Evolutionary conservation across 2,888 invertebrate species (phyloP).

Genomic region (Conomelus anceps): DNA sequence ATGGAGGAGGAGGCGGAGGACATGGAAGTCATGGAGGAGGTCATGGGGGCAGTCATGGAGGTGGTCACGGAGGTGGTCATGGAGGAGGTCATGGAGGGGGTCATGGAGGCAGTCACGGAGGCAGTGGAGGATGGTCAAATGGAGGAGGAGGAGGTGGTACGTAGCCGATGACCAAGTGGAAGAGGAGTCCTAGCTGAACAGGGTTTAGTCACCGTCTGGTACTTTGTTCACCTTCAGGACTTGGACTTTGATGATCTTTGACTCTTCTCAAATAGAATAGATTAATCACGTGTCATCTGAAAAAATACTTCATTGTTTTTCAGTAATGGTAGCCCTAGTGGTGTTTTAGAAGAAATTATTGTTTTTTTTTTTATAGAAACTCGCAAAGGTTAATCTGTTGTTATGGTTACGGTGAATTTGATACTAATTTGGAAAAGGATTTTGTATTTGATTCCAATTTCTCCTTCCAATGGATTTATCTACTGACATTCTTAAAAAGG

Average conservation of each 20-base stretch:
- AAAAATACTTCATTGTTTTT: no score
- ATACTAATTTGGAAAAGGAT: neutral
- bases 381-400: neutral
- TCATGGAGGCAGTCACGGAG: constrained; percentile 5
- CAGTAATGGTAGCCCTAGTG: no score
- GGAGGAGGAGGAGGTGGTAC: constrained; percentile 11
- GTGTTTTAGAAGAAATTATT: no score
- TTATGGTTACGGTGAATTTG: neutral
- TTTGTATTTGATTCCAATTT: no score
- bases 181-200: neutral
- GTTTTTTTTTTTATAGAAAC: no score
- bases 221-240: neutral
- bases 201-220: neutral
- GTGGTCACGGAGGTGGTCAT: constrained; percentile 41
- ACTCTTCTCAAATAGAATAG: neutral
- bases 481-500: neutral
- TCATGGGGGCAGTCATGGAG: constrained; percentile 40
- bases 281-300: no score
- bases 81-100: neutral
- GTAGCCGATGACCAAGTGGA: neutral
- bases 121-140: constrained; percentile 14
- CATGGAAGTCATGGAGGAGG: constrained; percentile 40
- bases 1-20: constrained; percentile 48
- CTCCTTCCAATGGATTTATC: neutral
- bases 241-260: neutral